Conservation (phyloP, 2,113 vertebrate genomes). For the Toxotes jaculatrix region DNA sequence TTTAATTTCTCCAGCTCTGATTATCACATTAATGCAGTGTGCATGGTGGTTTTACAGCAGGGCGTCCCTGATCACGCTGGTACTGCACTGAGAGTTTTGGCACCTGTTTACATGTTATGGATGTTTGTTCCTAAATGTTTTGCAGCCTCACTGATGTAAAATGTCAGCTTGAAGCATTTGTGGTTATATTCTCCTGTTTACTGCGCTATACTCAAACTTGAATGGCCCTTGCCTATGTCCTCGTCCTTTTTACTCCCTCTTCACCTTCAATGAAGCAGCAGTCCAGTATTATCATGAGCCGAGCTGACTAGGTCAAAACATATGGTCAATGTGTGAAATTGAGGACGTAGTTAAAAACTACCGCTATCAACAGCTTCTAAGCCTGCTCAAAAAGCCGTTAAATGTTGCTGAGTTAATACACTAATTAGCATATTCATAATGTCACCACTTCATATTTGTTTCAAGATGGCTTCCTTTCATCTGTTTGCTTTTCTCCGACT, state of each 20-base stretch:
- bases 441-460: too few relatives aligned
- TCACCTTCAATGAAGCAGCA: not conserved
- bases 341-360: too few relatives aligned
- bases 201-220: not conserved
- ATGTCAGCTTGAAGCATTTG: constrained; percentile 3
- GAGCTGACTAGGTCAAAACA: not conserved
- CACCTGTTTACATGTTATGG: not conserved
- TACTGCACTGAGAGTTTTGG: not conserved
- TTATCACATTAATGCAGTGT: not conserved
- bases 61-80: not conserved
- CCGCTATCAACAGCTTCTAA: too few relatives aligned
- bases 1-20: not conserved
- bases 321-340: too few relatives aligned
- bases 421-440: too few relatives aligned
- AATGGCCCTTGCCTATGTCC: not conserved
- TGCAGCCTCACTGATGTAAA: not conserved
- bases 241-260: not conserved
- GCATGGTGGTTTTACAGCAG: not conserved
- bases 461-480: too few relatives aligned
- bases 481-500: too few relatives aligned
- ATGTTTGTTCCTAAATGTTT: not conserved
- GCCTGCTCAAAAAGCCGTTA: too few relatives aligned
- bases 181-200: not conserved
- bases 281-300: constrained; percentile 6
- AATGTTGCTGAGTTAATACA: too few relatives aligned